Evolutionary conservation across 2,113 vertebrate genomes (phyloP), one percentile per base, ranked within the genome.

Genomic region (Sitta europaea): DNA sequence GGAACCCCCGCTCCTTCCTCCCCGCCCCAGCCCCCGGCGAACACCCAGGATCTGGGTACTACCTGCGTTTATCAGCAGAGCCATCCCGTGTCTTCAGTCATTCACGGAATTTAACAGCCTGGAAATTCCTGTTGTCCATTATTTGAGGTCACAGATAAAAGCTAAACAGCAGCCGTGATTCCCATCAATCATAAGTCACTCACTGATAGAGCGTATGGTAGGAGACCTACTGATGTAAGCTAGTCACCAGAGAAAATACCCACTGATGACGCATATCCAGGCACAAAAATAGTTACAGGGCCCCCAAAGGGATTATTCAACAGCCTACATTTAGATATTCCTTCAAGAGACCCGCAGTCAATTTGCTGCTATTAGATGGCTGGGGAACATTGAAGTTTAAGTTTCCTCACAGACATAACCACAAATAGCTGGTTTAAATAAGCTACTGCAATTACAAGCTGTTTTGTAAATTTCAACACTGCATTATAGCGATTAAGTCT

Each of bases 211-310:
- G 98, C 98, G 98, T 98, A 99, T 98, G 98, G 98, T 98, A 99
- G 98, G 98, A 99, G 99, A 99, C 99, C 99, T 99, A 98, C 98
- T 99, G 99, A 99, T 99, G 99, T 99, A 99, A 99, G 98, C 98
- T 98, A 99, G 98, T 99, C 99, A 99, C 99, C 98, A 99, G 99
- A 99, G 99, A 99, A 99, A 99, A 99, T 99, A 99, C 99, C 99
- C 99, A 99, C 98, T 98, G 98, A 97, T 99, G 99, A 99, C 98
- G 99, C 99, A 99, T 99, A 99, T 99, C 99, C 99, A 99, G 98
- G 98, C 98, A 99, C 99, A 99, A 99, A 99, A 99, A 99, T 99
- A 99, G 99, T 98, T 98, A 97, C 98, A 98, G 99, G 99, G 99
- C 98, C 98, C 97, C 97, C 94, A 98, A 96, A 98, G 98, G 99